Conservation (phyloP, 2,888 invertebrate genomes). For the Argyresthia goedartella region DNA sequence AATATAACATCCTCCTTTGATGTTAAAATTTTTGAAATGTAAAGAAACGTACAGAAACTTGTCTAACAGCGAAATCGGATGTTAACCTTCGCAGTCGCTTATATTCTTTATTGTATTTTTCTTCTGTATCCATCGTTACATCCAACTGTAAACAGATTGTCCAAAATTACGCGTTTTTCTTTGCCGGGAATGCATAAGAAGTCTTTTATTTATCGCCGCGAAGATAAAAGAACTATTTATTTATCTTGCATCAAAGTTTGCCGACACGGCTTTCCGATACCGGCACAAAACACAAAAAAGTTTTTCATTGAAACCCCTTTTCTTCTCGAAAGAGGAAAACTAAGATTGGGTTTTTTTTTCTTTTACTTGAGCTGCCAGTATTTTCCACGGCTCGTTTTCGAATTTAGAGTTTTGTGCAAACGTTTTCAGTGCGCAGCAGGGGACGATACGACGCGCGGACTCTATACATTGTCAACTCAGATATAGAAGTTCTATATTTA, state of each 20-base stretch:
- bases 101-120: conserved; percentile 77
- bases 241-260: neutral
- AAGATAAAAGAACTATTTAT: neutral
- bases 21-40: neutral
- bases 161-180: neutral
- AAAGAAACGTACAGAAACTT: conserved; percentile 74
- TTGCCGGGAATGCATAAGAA: neutral
- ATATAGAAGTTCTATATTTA: conserved; percentile 46
- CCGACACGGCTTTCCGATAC: conserved; percentile 16
- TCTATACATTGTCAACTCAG: conserved; percentile 45
- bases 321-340: neutral
- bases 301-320: conserved; percentile 12
- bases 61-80: conserved; percentile 75
- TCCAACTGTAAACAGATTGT: neutral
- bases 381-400: neutral
- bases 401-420: conserved; percentile 2
- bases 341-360: conserved; percentile 13
- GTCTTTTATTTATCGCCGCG: neutral
- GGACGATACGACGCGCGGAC: too few species aligned
- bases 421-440: conserved; percentile 27
- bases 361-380: conserved; percentile 25
- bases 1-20: neutral
- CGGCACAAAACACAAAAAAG: conserved; percentile 11
- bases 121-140: conserved; percentile 30
- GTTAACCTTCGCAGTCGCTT: conserved; percentile 76